phyloP scores from a whole-genome alignment of 2,113 vertebrate genomes.

The Peromyscus maniculatus region DNA sequence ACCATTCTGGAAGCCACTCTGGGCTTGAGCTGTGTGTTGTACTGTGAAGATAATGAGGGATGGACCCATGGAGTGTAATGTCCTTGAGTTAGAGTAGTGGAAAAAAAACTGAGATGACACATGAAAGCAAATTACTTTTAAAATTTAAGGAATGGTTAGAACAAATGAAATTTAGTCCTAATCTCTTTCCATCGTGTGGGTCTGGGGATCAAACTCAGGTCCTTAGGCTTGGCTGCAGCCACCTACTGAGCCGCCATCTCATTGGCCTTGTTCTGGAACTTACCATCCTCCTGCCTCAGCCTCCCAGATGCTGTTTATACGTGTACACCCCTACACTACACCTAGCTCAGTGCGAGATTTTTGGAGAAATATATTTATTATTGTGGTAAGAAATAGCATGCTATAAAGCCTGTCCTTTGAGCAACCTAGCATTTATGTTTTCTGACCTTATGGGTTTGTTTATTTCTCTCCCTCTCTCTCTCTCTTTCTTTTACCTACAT shows the following conservation, averaged over 20 bases:
- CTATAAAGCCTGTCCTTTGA: not conserved
- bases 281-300: not conserved
- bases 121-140: slow-evolving; percentile 39
- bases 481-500: not conserved
- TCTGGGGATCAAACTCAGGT: not conserved
- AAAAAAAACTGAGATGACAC: not conserved
- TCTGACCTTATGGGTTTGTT: not conserved
- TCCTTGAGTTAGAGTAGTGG: slow-evolving; percentile 1
- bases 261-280: not conserved
- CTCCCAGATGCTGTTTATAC: not conserved
- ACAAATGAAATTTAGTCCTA: not conserved
- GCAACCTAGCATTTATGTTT: not conserved
- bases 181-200: not conserved
- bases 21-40: slow-evolving; percentile 22
- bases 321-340: too few species aligned
- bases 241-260: not conserved
- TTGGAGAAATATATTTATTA: not conserved
- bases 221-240: not conserved
- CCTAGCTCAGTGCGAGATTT: not conserved
- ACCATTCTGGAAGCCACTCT: not conserved
- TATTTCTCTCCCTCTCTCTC: not conserved
- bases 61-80: not conserved
- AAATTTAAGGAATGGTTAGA: slow-evolving; percentile 36
- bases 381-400: not conserved
- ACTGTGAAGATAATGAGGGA: not conserved